Base-by-base conservation (phyloP, 2,113 vertebrate species). In the Dolichallabes microphthalmus region DNA sequence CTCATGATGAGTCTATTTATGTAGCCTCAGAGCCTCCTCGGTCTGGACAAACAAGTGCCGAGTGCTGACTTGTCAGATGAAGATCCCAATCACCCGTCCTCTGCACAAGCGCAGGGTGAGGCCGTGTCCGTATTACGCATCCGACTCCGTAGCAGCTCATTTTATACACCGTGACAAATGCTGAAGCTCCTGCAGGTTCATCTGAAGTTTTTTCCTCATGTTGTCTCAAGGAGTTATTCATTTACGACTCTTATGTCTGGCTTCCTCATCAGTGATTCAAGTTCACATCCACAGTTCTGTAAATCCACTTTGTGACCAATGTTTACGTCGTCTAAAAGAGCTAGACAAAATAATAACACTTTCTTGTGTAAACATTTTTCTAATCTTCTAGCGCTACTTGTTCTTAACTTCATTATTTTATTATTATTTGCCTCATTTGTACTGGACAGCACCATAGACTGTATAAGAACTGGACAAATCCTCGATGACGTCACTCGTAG, bases 51-150 rank as follows among this genome's bases (percentile, higher is more conserved):
- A 82, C 22, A 45, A 68, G 45, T 66, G 63, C 61, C 53, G 60
- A 68, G n/a, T 82, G 63, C 61, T 68, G 60, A 68, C 45, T 82
- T 52, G n/a, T 19, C 61, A 64, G 58, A 52, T 14, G 19, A 66
- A 66, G 39, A 81, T 82, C 69, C 81, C 73, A 78, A 83, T 83
- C 66, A 83, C 32, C 25, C 61, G 22, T 86, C 52, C n/a, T 77
- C 55, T 35, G 39, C 50, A 77, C 30, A 30, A 27, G 17, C 50
- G 58, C 52, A 52, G 61, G 79, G n/a, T 63, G 80, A 82, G 60
- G 63, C 12, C 2, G 1, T 82, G 35, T 82, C 57, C 55, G 4
- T 32, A 15, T 39, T 61, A 78, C 76, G 19, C 53, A 20, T 32
- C 52, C n/a, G 53, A 17, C 75, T 58, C 15, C 20, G 75, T 45